phyloP scores from a whole-genome alignment of 2,888 invertebrate species.

The Molanna angustata region DNA sequence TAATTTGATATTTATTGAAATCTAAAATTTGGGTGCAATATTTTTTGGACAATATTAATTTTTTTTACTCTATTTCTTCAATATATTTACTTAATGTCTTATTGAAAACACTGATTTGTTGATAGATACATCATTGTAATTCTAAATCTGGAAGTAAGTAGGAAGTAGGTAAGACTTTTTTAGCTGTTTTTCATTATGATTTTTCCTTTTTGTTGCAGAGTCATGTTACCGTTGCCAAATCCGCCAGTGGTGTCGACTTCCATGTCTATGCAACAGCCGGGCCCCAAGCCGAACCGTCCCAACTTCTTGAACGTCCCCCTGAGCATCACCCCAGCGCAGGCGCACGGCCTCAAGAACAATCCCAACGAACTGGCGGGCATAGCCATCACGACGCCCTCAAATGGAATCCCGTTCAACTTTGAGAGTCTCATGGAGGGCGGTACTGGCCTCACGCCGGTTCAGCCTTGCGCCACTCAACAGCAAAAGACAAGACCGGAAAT shows the following conservation, averaged over 20 bases:
- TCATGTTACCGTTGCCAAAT: slow-evolving; percentile 56
- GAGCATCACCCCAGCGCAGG: slow-evolving; percentile 54
- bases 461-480: slow-evolving; percentile 76
- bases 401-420: slow-evolving; percentile 85
- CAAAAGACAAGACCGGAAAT: slow-evolving; percentile 64
- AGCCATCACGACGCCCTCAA: slow-evolving; percentile 83
- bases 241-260: slow-evolving; percentile 41
- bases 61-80: too few species aligned
- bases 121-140: too few species aligned
- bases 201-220: slow-evolving; percentile 38
- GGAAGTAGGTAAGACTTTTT: background rate
- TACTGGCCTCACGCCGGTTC: slow-evolving; percentile 83
- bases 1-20: too few species aligned
- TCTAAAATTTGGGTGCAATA: too few species aligned
- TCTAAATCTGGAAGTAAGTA: too few species aligned
- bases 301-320: slow-evolving; percentile 69
- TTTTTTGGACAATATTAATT: too few species aligned
- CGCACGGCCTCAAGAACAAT: slow-evolving; percentile 49
- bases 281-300: slow-evolving; percentile 62
- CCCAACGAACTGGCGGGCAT: slow-evolving; percentile 63
- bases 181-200: background rate
- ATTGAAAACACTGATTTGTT: too few species aligned
- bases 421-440: slow-evolving; percentile 93
- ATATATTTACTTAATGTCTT: too few species aligned
- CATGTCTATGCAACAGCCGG: slow-evolving; percentile 34